Percentiles rank a stretch among this genome's conserved stretches.
Conservation (phyloP, 2,797 vertebrate species). For the Hozukius guyotensis region DNA sequence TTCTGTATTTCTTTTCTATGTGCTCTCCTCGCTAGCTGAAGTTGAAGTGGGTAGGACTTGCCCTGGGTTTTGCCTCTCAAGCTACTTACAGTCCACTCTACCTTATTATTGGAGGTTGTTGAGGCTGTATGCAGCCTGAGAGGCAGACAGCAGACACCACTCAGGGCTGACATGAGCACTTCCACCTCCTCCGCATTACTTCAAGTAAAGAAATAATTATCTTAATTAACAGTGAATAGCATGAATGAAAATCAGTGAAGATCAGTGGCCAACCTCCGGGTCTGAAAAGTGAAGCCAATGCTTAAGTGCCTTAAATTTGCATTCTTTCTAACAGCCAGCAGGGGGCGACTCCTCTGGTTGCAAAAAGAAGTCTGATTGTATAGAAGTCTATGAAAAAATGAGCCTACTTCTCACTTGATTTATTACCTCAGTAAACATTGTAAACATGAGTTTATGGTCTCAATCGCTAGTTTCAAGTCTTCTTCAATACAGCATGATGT, state of each 20-base stretch:
- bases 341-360: too few species aligned
- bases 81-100: neutral
- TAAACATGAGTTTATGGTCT: too few species aligned
- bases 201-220: neutral
- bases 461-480: fast-evolving
- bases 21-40: neutral
- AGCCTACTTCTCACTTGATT: too few species aligned
- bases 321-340: too few species aligned
- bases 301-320: too few species aligned
- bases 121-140: neutral
- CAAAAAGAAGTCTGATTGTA: too few species aligned
- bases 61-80: neutral
- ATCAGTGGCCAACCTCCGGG: neutral
- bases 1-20: neutral
- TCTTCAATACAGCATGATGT: too few species aligned
- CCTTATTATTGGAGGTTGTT: neutral
- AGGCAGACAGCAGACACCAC: neutral
- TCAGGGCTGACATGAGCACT: neutral
- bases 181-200: neutral
- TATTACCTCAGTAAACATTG: too few species aligned
- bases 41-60: neutral
- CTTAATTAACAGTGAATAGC: neutral
- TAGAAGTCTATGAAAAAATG: too few species aligned
- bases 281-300: too few species aligned
- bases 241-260: neutral